Conservation (phyloP, 1,140 invertebrate genomes). For the Tetramorium parvispinum region DNA sequence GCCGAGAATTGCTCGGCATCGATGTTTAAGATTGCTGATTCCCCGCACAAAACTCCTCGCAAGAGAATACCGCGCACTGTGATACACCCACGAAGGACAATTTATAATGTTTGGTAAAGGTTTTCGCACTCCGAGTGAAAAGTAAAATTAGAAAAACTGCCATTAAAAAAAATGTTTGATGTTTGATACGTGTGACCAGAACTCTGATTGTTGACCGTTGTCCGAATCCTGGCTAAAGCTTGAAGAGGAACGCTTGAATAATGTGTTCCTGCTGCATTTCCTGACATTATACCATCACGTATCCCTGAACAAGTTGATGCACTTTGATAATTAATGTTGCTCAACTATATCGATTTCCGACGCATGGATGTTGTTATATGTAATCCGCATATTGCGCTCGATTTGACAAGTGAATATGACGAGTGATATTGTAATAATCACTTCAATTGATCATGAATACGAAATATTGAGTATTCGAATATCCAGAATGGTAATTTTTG, state of each 20-base stretch:
- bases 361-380: neutral
- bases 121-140: neutral
- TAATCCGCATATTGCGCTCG: neutral
- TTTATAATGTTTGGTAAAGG: neutral
- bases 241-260: neutral
- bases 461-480: neutral
- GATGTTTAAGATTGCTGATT: conserved; percentile 73
- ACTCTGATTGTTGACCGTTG: conserved; percentile 29
- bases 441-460: neutral
- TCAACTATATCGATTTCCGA: neutral
- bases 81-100: neutral
- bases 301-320: conserved; percentile 4
- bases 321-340: conserved; percentile 55
- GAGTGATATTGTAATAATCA: neutral
- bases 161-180: neutral
- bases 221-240: neutral
- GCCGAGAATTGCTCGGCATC: conserved; percentile 82
- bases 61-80: neutral
- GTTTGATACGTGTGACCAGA: conserved; percentile 7
- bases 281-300: neutral
- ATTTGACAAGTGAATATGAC: neutral
- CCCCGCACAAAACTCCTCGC: neutral
- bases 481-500: neutral
- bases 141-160: conserved; percentile 16
- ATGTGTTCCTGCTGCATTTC: conserved; percentile 20